Conservation (phyloP, 1,140 invertebrate genomes). For the Tetraneura akinire region DNA sequence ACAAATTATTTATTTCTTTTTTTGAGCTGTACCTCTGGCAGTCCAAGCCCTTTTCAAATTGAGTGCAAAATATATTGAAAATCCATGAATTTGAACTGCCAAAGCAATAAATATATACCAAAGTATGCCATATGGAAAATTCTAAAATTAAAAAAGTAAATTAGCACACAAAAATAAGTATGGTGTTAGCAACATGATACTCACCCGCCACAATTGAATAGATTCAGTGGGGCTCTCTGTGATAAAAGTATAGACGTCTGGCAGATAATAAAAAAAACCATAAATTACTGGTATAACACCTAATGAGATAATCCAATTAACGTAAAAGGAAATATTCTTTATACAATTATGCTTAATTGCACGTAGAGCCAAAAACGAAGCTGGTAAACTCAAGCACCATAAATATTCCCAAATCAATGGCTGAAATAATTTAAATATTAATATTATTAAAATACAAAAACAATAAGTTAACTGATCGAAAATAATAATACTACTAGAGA, state of each 20-base stretch:
- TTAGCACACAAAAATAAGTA: not conserved
- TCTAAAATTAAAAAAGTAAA: slow-evolving; percentile 65
- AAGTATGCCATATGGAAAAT: slow-evolving; percentile 85
- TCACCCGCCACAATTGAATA: slow-evolving; percentile 79
- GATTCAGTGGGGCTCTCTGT: slow-evolving; percentile 68
- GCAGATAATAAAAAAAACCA: slow-evolving; percentile 78
- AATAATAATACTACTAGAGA: not conserved
- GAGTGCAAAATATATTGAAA: slow-evolving; percentile 86
- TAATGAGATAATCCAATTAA: slow-evolving; percentile 76
- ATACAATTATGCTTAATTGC: slow-evolving; percentile 83
- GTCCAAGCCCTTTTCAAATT: slow-evolving; percentile 87
- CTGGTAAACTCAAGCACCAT: slow-evolving; percentile 84
- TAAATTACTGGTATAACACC: slow-evolving; percentile 81
- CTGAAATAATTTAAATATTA: slow-evolving; percentile 61
- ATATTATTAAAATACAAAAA: not conserved
- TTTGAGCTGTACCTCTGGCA: slow-evolving; percentile 64
- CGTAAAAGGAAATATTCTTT: slow-evolving; percentile 76
- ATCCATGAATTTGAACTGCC: slow-evolving; percentile 87
- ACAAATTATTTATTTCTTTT: slow-evolving; percentile 58
- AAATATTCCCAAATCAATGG: slow-evolving; percentile 92
- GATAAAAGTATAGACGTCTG: slow-evolving; percentile 81
- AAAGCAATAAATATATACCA: slow-evolving; percentile 92
- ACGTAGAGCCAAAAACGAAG: slow-evolving; percentile 82
- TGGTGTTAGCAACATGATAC: slow-evolving; percentile 48
- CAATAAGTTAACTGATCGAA: not conserved